phyloP scores from a whole-genome alignment of 1,140 invertebrate species.

The Caerostris extrusa region DNA sequence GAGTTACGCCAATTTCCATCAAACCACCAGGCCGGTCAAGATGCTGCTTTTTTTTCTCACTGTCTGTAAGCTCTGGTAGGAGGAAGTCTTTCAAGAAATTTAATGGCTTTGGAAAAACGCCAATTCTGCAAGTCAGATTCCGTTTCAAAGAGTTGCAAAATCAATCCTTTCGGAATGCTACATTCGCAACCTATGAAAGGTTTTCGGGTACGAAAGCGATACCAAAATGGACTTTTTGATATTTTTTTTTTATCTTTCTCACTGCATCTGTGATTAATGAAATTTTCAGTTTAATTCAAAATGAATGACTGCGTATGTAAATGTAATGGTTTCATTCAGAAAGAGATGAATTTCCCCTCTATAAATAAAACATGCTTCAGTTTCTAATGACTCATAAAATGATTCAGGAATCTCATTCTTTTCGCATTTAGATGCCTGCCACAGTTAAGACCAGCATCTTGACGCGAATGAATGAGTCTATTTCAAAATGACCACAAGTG shows the following conservation, averaged over 20 bases:
- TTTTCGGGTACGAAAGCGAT: not conserved
- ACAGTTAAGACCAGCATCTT: too few species aligned
- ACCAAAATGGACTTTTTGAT: not conserved
- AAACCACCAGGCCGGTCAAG: not conserved
- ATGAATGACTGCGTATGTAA: constrained; percentile 1
- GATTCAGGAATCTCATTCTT: not conserved
- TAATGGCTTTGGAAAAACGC: not conserved
- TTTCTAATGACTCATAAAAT: not conserved
- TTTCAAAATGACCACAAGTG: too few species aligned
- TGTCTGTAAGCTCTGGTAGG: not conserved
- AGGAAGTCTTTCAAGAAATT: constrained; percentile 4
- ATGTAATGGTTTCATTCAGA: not conserved
- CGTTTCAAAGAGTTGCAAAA: not conserved
- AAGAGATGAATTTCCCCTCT: not conserved
- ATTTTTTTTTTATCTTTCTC: too few species aligned
- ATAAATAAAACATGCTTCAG: not conserved
- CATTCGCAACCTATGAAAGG: not conserved
- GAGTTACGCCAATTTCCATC: not conserved
- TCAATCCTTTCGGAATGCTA: constrained; percentile 4
- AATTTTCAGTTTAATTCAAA: constrained; percentile 6
- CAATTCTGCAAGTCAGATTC: not conserved
- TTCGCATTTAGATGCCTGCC: not conserved
- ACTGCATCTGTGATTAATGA: not conserved
- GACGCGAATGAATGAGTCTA: too few species aligned
- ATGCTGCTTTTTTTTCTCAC: not conserved